Base-by-base conservation (phyloP, 2,888 invertebrate genomes). In the Melinaea marsaeus region DNA sequence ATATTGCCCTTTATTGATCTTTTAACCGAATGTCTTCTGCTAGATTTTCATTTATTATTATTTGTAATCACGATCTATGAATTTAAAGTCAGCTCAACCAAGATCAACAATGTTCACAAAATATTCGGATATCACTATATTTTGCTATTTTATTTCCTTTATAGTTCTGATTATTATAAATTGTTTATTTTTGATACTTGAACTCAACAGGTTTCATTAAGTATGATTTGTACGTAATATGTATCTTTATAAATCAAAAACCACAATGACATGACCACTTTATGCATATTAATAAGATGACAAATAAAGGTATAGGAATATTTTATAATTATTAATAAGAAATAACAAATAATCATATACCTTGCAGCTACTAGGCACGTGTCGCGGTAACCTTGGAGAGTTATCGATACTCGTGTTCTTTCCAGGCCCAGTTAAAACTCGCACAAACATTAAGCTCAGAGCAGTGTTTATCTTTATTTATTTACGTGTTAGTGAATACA, bases 401-500 rank as follows among this genome's bases (percentile, higher is more conserved):
- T n/a, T 60, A 65, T 64, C 67, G 67, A 67, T 58, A 57, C 51
- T 46, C 45, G 42, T 42, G 60, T 66, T 63, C 57, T 64, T 64
- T 58, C 56, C 33, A 22, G 22, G 55, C 60, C 47, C 55, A 60
- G 46, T 55, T 57, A 60, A 67, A 64, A 46, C 58, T 62, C 47
- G 55, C 60, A 57, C 54, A 64, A 58, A 56, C 61, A 60, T 61
- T 58, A 55, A 57, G 63, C 66, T 60, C 60, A 57, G 60, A 62
- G 69, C 72, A 74, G 73, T 84, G 85, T 85, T 86, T 85, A 81
- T 84, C 81, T 81, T 85, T 87, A 88, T 88, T 88, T 88, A 88
- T 88, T 86, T 88, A 87, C 87, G 88, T 88, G 89, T 85, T 82
- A 80, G 72, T 78, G 86, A 86, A 88, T 86, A 86, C 84, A 83